Conservation (phyloP, 2,113 vertebrate genomes). For the Cyanoliseus patagonus region DNA sequence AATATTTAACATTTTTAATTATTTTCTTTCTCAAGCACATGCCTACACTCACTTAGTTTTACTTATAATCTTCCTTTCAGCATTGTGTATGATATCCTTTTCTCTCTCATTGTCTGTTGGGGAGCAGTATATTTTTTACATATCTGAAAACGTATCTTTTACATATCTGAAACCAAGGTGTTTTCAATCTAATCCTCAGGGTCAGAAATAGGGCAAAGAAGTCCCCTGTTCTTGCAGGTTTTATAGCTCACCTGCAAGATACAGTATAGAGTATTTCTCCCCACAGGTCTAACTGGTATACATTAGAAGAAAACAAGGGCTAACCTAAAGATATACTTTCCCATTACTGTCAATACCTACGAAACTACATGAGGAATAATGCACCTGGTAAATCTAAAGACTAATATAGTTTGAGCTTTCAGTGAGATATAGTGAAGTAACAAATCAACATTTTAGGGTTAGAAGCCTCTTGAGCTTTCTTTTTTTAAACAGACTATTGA, state of each 20-base stretch:
- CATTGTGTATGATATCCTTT: neutral
- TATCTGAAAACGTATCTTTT: neutral
- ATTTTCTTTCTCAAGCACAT: neutral
- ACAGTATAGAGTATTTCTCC: slow-evolving; percentile 22
- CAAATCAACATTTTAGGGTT: slow-evolving; percentile 74
- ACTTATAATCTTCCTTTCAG: neutral
- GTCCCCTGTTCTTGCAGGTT: neutral
- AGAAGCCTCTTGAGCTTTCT: slow-evolving; percentile 70
- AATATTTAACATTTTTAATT: neutral
- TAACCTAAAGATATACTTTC: slow-evolving; percentile 47
- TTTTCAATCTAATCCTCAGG: neutral
- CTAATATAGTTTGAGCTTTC: slow-evolving; percentile 48
- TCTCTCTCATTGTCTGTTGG: neutral
- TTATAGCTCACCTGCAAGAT: neutral
- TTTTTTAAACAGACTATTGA: slow-evolving; percentile 74
- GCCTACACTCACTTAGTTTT: neutral
- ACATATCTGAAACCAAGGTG: neutral
- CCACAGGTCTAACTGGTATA: neutral
- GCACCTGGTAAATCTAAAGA: slow-evolving; percentile 57
- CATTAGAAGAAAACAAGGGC: slow-evolving; percentile 15
- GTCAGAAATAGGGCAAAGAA: neutral
- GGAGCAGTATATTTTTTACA: neutral
- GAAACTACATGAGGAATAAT: slow-evolving; percentile 38
- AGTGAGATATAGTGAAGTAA: slow-evolving; percentile 64
- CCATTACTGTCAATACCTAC: slow-evolving; percentile 49